Conservation (phyloP, 2,888 invertebrate genomes). For the Magallana nippona region DNA sequence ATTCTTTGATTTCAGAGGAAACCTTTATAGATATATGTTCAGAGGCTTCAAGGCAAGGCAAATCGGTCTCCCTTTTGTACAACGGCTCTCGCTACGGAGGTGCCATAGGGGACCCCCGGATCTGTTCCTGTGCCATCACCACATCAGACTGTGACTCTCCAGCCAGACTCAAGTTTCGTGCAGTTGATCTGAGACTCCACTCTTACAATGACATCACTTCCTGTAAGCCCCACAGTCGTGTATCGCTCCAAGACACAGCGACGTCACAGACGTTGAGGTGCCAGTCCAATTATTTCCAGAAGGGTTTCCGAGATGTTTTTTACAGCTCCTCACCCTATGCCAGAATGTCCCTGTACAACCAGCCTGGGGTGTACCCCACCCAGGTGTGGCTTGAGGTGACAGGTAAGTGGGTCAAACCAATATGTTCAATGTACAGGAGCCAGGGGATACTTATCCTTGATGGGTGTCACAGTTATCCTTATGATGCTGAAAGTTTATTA, state of each 20-base stretch:
- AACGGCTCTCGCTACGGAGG: slow-evolving; percentile 42
- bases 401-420: slow-evolving; percentile 49
- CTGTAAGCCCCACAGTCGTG: slow-evolving; percentile 54
- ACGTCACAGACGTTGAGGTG: slow-evolving; percentile 38
- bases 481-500: too few species aligned
- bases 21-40: slow-evolving; percentile 51
- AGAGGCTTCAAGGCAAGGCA: slow-evolving; percentile 41
- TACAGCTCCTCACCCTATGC: slow-evolving; percentile 47
- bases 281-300: slow-evolving; percentile 43
- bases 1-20: slow-evolving; percentile 42
- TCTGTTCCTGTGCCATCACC: slow-evolving; percentile 60
- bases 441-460: too few species aligned
- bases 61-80: slow-evolving; percentile 45
- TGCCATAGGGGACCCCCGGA: slow-evolving; percentile 36
- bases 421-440: too few species aligned
- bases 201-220: slow-evolving; percentile 50
- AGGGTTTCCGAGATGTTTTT: slow-evolving; percentile 43
- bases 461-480: too few species aligned
- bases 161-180: slow-evolving; percentile 54
- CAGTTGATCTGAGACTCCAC: slow-evolving; percentile 61
- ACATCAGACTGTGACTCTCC: slow-evolving; percentile 60
- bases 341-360: slow-evolving; percentile 57
- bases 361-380: slow-evolving; percentile 54
- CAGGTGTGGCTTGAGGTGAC: slow-evolving; percentile 60
- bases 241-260: slow-evolving; percentile 48